Conservation (phyloP, 2,888 invertebrate genomes). For the Sphaerophoria rueppellii region DNA sequence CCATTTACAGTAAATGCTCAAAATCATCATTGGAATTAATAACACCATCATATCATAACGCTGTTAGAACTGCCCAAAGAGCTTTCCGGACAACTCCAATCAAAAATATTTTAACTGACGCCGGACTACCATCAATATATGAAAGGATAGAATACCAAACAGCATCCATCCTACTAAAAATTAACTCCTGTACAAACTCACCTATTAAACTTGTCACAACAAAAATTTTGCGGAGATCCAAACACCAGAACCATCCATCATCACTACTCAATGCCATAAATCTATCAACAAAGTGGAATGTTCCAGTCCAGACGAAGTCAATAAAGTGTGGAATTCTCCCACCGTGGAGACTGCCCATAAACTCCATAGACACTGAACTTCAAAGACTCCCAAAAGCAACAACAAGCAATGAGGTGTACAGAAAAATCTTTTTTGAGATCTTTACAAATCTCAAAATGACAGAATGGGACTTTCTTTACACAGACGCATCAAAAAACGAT, state of each 20-base stretch:
- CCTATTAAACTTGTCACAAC: neutral
- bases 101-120: too few relatives aligned
- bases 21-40: too few relatives aligned
- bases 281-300: constrained; percentile 9
- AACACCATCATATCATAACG: too few relatives aligned
- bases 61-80: too few relatives aligned
- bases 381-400: constrained; percentile 13
- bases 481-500: constrained; percentile 4
- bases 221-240: neutral
- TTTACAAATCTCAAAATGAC: neutral
- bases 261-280: constrained; percentile 12
- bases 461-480: neutral
- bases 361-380: neutral
- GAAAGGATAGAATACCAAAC: too few relatives aligned
- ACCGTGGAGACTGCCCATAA: neutral
- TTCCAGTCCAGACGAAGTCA: neutral
- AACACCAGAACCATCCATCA: constrained; percentile 11
- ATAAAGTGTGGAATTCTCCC: neutral
- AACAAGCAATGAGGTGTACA: too few relatives aligned
- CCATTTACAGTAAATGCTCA: too few relatives aligned
- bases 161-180: too few relatives aligned
- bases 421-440: neutral
- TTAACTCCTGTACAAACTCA: too few relatives aligned
- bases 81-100: too few relatives aligned
- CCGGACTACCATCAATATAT: too few relatives aligned